Evolutionary conservation across 1,140 invertebrate genomes (phyloP).

Genomic region (Drosophila repletoides): DNA sequence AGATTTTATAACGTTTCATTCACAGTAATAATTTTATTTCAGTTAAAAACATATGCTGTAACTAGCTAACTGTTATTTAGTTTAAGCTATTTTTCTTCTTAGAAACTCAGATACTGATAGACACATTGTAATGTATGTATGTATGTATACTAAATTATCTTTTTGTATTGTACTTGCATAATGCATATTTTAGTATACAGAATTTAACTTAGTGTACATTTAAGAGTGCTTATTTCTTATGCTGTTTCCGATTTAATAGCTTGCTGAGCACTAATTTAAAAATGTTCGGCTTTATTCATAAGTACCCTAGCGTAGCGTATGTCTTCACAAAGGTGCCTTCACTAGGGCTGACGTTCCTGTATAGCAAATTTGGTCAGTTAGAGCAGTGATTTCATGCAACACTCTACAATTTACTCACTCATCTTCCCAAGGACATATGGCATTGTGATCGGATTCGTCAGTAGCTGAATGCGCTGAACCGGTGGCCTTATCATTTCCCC

Average conservation of each 20-base stretch:
- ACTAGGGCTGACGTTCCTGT: slow-evolving; percentile 90
- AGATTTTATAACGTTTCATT: too few relatives aligned
- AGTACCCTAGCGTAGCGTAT: slow-evolving; percentile 93
- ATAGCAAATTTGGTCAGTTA: background rate
- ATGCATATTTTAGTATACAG: background rate
- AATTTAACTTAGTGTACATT: background rate
- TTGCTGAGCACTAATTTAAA: slow-evolving; percentile 65
- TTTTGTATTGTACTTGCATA: background rate
- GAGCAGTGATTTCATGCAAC: background rate
- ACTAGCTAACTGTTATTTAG: too few relatives aligned
- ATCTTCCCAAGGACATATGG: slow-evolving; percentile 94
- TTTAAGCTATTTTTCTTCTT: too few relatives aligned
- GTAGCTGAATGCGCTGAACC: slow-evolving; percentile 35
- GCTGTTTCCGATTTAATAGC: slow-evolving; percentile 55
- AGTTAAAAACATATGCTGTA: too few relatives aligned
- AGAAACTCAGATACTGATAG: background rate
- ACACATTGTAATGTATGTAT: background rate
- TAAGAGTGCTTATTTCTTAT: slow-evolving; percentile 47
- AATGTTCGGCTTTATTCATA: slow-evolving; percentile 85
- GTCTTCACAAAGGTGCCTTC: slow-evolving; percentile 94
- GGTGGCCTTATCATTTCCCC: slow-evolving; percentile 53
- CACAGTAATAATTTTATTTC: too few relatives aligned
- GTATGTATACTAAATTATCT: background rate
- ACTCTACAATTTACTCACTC: slow-evolving; percentile 87
- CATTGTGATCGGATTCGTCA: slow-evolving; percentile 84